phyloP scores from a whole-genome alignment of 2,888 invertebrate species.

The Parnassius smintheus region DNA sequence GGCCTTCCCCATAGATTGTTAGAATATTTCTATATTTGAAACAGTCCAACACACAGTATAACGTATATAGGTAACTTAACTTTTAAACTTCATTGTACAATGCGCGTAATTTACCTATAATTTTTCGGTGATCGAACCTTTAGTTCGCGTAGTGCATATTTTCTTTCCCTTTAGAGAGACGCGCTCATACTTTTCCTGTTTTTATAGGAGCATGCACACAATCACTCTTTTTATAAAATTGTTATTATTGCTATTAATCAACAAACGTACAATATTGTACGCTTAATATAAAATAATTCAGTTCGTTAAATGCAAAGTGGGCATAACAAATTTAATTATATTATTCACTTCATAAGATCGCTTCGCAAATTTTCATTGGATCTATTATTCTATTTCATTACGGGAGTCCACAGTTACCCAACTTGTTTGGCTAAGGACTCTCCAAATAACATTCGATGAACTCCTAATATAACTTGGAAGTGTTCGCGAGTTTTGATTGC shows the following conservation, averaged over 20 bases:
- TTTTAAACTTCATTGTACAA: too few species aligned
- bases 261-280: background rate
- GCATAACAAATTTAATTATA: constrained; percentile 33
- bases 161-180: too few species aligned
- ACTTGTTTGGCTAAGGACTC: constrained; percentile 41
- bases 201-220: background rate
- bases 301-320: too few species aligned
- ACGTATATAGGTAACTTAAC: too few species aligned
- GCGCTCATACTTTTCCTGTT: background rate
- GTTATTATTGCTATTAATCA: background rate
- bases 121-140: too few species aligned
- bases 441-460: constrained; percentile 21
- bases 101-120: too few species aligned
- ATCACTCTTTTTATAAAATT: background rate
- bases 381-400: constrained; percentile 34
- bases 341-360: constrained; percentile 27
- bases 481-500: constrained; percentile 38
- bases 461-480: constrained; percentile 17
- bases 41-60: too few species aligned
- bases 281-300: background rate
- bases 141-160: too few species aligned
- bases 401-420: constrained; percentile 37
- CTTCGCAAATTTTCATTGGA: background rate
- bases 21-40: too few species aligned
- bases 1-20: too few species aligned